Percentiles rank a stretch among this genome's conserved stretches.
phyloP scores from a whole-genome alignment of 1,140 invertebrate species.

The Drosophila simulans region DNA sequence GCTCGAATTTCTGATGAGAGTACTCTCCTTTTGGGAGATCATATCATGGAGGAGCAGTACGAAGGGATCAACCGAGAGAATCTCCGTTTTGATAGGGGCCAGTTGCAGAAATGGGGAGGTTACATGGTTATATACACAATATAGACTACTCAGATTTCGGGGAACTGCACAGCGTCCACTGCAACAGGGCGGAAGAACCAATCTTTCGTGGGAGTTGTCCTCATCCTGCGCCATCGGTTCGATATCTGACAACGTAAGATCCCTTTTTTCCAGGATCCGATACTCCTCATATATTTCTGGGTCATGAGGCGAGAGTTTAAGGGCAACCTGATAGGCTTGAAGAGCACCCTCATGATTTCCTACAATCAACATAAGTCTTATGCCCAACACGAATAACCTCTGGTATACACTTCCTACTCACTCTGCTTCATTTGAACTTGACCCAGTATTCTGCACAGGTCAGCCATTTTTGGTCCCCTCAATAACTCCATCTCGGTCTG shows the following conservation, averaged over 20 bases:
- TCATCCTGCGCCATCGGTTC: neutral
- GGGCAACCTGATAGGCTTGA: slow-evolving; percentile 1
- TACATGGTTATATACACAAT: slow-evolving; percentile 31
- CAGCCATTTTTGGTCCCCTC: neutral
- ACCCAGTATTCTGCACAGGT: neutral
- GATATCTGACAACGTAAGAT: neutral
- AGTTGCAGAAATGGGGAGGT: slow-evolving; percentile 13
- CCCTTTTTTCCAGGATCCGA: neutral
- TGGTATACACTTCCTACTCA: neutral
- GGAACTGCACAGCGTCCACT: slow-evolving; percentile 19
- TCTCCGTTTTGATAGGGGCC: slow-evolving; percentile 37
- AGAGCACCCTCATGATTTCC: neutral
- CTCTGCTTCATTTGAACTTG: neutral
- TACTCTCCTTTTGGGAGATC: neutral
- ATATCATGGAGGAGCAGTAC: slow-evolving; percentile 31
- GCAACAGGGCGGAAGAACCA: neutral
- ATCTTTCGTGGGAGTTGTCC: neutral
- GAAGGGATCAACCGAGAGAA: slow-evolving; percentile 26
- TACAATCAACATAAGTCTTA: neutral
- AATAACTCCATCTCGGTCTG: neutral
- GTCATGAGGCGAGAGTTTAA: neutral
- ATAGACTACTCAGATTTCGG: neutral
- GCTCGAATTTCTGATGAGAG: neutral
- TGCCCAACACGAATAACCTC: neutral
- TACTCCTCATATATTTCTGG: slow-evolving; percentile 2